Conservation (phyloP, 2,797 vertebrate genomes). For the Malacoctenus gilli region DNA sequence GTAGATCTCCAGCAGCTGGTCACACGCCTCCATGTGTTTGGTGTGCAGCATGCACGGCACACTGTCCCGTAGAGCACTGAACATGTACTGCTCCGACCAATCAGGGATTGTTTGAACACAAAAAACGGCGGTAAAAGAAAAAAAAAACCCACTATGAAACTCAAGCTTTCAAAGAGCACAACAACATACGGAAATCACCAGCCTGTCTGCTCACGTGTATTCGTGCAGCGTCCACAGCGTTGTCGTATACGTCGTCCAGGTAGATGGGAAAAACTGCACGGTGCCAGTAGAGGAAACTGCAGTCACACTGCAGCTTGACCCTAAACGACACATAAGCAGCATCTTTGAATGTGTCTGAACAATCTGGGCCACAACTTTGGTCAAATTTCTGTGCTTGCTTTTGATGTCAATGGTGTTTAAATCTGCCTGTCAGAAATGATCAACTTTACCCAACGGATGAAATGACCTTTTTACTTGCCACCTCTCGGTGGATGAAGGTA, state of each 20-base stretch:
- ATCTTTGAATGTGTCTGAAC: too few relatives aligned
- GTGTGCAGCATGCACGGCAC: constrained; percentile 92
- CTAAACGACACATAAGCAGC: constrained; percentile 64
- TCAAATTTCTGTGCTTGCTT: too few relatives aligned
- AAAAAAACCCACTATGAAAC: too few relatives aligned
- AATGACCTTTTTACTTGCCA: background rate
- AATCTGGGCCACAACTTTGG: background rate
- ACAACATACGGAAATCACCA: too few relatives aligned
- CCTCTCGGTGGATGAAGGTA: background rate
- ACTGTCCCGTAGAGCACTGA: constrained; percentile 93
- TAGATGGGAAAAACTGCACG: constrained; percentile 97
- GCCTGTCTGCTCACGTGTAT: constrained; percentile 90
- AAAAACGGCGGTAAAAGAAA: background rate
- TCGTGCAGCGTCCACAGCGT: constrained; percentile 93
- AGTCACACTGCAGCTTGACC: constrained; percentile 91
- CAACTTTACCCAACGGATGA: too few relatives aligned
- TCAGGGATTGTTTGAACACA: background rate
- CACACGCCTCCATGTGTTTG: constrained; percentile 91
- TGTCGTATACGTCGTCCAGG: constrained; percentile 95
- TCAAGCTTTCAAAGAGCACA: too few relatives aligned
- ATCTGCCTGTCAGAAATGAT: too few relatives aligned
- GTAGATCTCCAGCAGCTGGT: constrained; percentile 91
- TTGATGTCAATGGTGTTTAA: too few relatives aligned
- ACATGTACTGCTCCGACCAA: constrained; percentile 90
- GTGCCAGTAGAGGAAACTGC: constrained; percentile 98